Conservation (phyloP, 2,888 invertebrate species). For the Protophormia terraenovae region DNA sequence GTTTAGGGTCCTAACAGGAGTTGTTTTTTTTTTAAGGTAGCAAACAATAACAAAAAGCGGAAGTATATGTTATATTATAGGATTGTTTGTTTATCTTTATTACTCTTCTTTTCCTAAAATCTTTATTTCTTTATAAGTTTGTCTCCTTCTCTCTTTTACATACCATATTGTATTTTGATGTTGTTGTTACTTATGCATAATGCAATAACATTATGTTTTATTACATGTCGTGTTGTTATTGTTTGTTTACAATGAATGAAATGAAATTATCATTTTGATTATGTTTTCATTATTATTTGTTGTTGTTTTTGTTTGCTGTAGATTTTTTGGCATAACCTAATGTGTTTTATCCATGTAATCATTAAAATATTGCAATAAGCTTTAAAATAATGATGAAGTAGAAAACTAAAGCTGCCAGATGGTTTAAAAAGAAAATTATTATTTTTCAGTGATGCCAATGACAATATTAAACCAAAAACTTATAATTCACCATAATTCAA, state of each 20-base stretch:
- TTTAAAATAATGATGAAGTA: too few relatives aligned
- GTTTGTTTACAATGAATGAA: conserved; percentile 25
- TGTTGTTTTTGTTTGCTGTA: background rate
- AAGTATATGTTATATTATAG: background rate
- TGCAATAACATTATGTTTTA: conserved; percentile 52
- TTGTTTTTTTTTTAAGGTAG: background rate
- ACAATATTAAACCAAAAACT: too few relatives aligned
- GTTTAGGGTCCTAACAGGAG: conserved; percentile 13
- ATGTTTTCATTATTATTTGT: background rate
- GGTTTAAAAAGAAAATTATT: too few relatives aligned
- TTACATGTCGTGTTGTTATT: conserved; percentile 49
- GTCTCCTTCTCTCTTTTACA: background rate
- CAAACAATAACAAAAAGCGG: conserved; percentile 8
- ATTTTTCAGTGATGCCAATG: too few relatives aligned
- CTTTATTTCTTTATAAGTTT: background rate
- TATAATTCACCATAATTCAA: too few relatives aligned
- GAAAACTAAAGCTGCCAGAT: too few relatives aligned
- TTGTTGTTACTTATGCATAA: conserved; percentile 44
- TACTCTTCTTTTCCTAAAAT: background rate
- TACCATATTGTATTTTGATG: background rate
- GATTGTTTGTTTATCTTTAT: background rate
- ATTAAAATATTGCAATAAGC: background rate
- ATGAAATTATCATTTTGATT: conserved; percentile 58
- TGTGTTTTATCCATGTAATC: background rate
- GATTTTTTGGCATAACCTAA: background rate